Percentiles rank a stretch among this genome's conserved stretches.
These are phyloP conservation scores for Temnothorax ravouxi DNA, from an alignment of 2,888 invertebrate species.

Conservation along the genomic window DNA sequence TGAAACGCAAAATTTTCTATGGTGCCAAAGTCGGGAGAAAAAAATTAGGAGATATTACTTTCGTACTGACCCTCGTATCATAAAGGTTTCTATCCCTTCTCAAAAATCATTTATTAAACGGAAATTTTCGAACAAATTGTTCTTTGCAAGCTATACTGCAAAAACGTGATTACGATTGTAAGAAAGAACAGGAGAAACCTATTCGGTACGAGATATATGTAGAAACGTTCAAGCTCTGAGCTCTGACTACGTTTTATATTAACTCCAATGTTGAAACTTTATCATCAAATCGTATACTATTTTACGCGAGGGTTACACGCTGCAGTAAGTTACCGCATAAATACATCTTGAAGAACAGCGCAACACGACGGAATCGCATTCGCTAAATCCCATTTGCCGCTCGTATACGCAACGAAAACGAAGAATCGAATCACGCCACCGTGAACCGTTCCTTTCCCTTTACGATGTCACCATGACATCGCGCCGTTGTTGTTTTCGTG, in stretches of 20 bases:
- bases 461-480: slow-evolving; percentile 38
- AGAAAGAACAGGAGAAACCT: neutral
- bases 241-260: neutral
- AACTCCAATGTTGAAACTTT: neutral
- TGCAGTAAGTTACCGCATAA: neutral
- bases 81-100: neutral
- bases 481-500: slow-evolving; percentile 46
- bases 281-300: neutral
- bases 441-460: slow-evolving; percentile 26
- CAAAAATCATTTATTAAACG: neutral
- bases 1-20: too few species aligned
- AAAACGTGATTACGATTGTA: neutral
- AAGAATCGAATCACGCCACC: slow-evolving; percentile 40
- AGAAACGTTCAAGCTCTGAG: neutral
- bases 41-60: too few species aligned
- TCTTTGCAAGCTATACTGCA: neutral
- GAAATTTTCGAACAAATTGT: neutral
- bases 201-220: too few species aligned
- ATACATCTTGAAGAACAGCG: slow-evolving; percentile 19
- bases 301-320: slow-evolving; percentile 1
- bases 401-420: slow-evolving; percentile 47
- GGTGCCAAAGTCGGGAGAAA: too few species aligned
- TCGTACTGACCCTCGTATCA: too few species aligned
- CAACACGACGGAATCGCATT: slow-evolving; percentile 39
- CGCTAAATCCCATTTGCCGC: slow-evolving; percentile 52